Percentiles rank a stretch among this genome's conserved stretches.
These are phyloP conservation scores for Neodiprion pinetum DNA, from an alignment of 1,140 invertebrate species.

Conservation along the genomic window DNA sequence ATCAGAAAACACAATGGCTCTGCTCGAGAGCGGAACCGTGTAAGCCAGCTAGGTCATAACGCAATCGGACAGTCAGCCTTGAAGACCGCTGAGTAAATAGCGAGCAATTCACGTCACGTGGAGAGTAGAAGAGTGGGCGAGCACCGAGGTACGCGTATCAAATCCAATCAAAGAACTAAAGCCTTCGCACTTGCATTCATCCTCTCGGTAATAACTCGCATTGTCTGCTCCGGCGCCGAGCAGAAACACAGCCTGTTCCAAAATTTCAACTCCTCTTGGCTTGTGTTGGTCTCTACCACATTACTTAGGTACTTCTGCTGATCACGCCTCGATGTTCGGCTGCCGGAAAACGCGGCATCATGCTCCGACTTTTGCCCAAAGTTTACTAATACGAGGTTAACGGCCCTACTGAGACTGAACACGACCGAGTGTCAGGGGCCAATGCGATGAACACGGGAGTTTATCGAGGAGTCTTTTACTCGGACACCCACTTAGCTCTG, in stretches of 20 bases:
- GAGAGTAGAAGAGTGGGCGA: not conserved
- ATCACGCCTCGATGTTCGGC: too few species aligned
- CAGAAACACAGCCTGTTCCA: too few species aligned
- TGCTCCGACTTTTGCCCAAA: too few species aligned
- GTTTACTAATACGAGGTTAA: not conserved
- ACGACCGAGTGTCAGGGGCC: constrained; percentile 22
- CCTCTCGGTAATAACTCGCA: constrained; percentile 23
- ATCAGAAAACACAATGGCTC: too few species aligned
- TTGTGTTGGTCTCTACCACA: too few species aligned
- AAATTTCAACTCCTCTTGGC: too few species aligned
- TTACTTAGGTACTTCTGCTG: too few species aligned
- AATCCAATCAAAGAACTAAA: constrained; percentile 53
- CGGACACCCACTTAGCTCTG: constrained; percentile 57
- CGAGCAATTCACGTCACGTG: not conserved
- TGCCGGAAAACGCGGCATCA: too few species aligned
- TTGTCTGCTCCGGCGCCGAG: constrained; percentile 11
- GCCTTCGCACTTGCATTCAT: constrained; percentile 24
- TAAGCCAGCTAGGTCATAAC: too few species aligned
- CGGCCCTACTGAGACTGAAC: constrained; percentile 7
- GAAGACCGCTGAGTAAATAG: not conserved
- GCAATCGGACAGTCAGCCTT: not conserved
- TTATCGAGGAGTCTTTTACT: constrained; percentile 58
- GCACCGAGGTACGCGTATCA: constrained; percentile 36
- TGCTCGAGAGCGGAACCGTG: too few species aligned
- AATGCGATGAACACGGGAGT: constrained; percentile 56